Conservation (phyloP, 2,888 invertebrate genomes). For the Kryphioiulus occultus region DNA sequence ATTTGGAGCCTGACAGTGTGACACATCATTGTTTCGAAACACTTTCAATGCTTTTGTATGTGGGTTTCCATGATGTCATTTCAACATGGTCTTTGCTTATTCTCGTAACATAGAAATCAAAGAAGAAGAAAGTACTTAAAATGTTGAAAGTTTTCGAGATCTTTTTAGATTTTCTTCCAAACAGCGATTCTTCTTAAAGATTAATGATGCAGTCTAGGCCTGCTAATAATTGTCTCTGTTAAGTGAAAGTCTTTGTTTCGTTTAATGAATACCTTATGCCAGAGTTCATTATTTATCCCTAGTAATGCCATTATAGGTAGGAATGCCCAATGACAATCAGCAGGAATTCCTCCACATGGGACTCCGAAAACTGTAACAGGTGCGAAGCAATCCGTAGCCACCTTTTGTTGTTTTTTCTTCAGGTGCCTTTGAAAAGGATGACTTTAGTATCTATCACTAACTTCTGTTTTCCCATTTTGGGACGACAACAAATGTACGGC, state of each 20-base stretch:
- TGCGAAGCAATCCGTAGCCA: neutral
- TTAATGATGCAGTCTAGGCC: neutral
- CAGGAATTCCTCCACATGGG: neutral
- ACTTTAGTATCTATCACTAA: neutral
- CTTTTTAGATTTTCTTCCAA: neutral
- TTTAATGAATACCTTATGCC: slow-evolving; percentile 7
- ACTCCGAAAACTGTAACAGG: slow-evolving; percentile 15
- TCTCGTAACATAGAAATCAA: neutral
- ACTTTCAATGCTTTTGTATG: neutral
- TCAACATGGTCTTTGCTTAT: neutral
- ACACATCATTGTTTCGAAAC: no score
- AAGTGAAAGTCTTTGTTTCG: neutral
- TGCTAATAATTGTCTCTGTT: neutral
- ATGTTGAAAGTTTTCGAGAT: neutral
- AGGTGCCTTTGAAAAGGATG: neutral
- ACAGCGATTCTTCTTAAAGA: neutral
- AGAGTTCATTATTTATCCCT: neutral
- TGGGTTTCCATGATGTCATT: neutral
- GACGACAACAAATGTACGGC: slow-evolving; percentile 30
- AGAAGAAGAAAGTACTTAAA: neutral
- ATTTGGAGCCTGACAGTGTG: no score
- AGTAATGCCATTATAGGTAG: neutral
- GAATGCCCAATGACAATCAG: slow-evolving; percentile 17
- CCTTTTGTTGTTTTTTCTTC: neutral
- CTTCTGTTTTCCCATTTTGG: slow-evolving; percentile 4